Conservation (phyloP, 92 coral and sea anemone genomes). For the Zoanthus sociatus region DNA sequence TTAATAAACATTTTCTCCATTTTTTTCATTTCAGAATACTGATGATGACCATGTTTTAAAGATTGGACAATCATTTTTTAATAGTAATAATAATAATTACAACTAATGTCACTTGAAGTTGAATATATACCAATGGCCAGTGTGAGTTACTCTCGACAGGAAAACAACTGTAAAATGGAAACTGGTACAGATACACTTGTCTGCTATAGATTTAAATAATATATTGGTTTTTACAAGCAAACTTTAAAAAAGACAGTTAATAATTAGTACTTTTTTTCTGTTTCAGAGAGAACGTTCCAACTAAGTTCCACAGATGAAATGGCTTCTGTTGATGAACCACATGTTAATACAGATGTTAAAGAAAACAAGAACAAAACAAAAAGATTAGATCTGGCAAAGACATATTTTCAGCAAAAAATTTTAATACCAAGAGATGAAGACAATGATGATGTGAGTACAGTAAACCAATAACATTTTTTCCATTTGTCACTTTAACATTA, state of each 20-base stretch:
- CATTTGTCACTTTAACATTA: too few species aligned
- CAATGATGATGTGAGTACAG: conserved; percentile 63
- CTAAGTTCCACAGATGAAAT: not conserved
- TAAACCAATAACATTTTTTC: too few species aligned
- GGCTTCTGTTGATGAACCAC: not conserved
- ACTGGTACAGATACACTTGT: conserved; percentile 11
- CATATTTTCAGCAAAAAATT: conserved; percentile 91
- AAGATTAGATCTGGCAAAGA: conserved; percentile 53
- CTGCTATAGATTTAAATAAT: not conserved
- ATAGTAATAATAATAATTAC: not conserved
- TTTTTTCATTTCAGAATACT: conserved; percentile 20
- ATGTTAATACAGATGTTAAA: not conserved
- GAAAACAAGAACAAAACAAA: not conserved
- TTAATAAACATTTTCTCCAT: not conserved
- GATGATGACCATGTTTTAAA: not conserved
- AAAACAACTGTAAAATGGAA: conserved; percentile 1
- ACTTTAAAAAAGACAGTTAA: not conserved
- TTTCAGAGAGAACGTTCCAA: conserved; percentile 27
- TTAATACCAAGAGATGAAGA: conserved; percentile 76
- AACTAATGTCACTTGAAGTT: conserved; percentile 16
- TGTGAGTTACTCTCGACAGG: conserved; percentile 6
- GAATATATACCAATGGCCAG: conserved; percentile 39
- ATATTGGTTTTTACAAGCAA: not conserved
- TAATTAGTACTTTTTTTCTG: not conserved
- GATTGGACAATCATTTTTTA: not conserved